These are phyloP conservation scores for Zaprionus nigranus DNA, from an alignment of 1,140 invertebrate species.

Conservation along the genomic window DNA sequence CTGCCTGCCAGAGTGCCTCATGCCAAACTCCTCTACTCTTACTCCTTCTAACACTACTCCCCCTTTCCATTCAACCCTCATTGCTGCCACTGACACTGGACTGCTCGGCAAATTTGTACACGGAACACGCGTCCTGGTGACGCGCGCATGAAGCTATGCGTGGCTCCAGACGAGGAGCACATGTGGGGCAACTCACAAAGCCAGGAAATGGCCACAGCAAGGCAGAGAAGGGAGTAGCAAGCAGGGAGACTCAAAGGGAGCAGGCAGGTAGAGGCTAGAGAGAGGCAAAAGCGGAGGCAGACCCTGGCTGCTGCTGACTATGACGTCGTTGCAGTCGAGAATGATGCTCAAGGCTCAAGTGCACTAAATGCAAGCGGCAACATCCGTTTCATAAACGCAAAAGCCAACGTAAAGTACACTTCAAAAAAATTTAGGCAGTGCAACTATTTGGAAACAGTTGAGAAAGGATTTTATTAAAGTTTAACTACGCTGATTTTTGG, in stretches of 20 bases:
- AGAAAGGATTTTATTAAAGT: neutral
- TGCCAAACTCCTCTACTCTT: neutral
- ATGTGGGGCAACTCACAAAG: constrained; percentile 45
- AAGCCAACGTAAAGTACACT: constrained; percentile 36
- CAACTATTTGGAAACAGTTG: constrained; percentile 6
- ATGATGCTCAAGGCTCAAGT: constrained; percentile 74
- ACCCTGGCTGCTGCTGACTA: neutral
- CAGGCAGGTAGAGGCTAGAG: neutral
- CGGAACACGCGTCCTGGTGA: constrained; percentile 62
- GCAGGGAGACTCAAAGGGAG: neutral
- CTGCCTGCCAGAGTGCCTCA: constrained; percentile 1
- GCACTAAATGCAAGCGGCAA: constrained; percentile 80
- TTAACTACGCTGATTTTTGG: no score
- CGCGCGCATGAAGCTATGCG: constrained; percentile 44
- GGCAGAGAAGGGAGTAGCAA: neutral
- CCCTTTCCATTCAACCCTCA: neutral
- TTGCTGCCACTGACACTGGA: constrained; percentile 49
- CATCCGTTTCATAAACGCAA: constrained; percentile 79
- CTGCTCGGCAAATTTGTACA: constrained; percentile 63
- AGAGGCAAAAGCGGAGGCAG: neutral
- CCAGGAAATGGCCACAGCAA: constrained; percentile 27
- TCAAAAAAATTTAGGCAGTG: neutral
- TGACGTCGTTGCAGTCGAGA: constrained; percentile 5
- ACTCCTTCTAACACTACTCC: neutral
- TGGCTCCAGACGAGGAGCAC: constrained; percentile 21